Percentiles rank a stretch among this genome's conserved stretches.
Conservation (phyloP, 1,140 invertebrate genomes). For the Idris sp. region DNA sequence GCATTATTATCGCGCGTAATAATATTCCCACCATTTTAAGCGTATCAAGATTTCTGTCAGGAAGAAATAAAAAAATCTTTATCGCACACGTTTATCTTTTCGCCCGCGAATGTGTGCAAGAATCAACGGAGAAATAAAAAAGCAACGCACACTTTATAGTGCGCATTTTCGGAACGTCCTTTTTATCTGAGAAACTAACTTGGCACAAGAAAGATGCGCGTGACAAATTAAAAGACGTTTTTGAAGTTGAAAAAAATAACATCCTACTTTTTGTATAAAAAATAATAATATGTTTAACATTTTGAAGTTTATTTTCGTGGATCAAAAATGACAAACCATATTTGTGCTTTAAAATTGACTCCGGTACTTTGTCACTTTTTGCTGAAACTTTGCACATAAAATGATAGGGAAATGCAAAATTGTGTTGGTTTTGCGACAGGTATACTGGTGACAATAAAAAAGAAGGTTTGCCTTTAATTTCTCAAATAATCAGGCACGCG, state of each 20-base stretch:
- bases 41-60: slow-evolving; percentile 51
- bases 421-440: slow-evolving; percentile 29
- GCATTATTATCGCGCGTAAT: slow-evolving; percentile 44
- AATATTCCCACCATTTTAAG: slow-evolving; percentile 47
- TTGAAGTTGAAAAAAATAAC: too few relatives aligned
- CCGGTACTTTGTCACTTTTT: too few relatives aligned
- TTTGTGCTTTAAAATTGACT: too few relatives aligned
- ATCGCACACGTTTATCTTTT: slow-evolving; percentile 43
- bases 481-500: slow-evolving; percentile 36
- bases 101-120: slow-evolving; percentile 2
- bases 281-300: too few relatives aligned
- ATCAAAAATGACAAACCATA: too few relatives aligned
- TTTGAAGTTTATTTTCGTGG: too few relatives aligned
- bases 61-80: slow-evolving; percentile 51
- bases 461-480: slow-evolving; percentile 20
- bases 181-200: slow-evolving; percentile 37
- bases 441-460: slow-evolving; percentile 19
- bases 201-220: slow-evolving; percentile 22
- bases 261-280: too few relatives aligned
- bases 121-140: slow-evolving; percentile 6
- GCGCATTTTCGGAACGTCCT: slow-evolving; percentile 28
- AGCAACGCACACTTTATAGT: slow-evolving; percentile 44
- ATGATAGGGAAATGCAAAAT: slow-evolving; percentile 38
- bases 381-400: too few relatives aligned
- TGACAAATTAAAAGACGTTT: slow-evolving; percentile 47